phyloP scores from a whole-genome alignment of 2,888 invertebrate species.

The Ernsta delagoae region DNA sequence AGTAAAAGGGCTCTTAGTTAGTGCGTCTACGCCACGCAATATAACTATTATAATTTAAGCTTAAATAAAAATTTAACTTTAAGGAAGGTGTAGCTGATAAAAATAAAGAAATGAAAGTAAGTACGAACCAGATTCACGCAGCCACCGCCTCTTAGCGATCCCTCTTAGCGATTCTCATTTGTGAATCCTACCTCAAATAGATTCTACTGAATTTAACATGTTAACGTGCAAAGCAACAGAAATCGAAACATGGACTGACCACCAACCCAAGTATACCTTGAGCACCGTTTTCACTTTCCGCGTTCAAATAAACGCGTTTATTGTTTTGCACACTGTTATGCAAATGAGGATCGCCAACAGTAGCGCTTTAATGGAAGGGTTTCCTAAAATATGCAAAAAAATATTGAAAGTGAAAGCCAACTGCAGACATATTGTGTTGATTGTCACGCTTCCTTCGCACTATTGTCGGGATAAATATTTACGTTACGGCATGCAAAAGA shows the following conservation, averaged over 20 bases:
- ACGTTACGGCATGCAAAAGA: constrained; percentile 79
- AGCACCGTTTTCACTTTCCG: constrained; percentile 81
- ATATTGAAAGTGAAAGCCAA: constrained; percentile 78
- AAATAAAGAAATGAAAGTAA: background rate
- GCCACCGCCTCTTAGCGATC: background rate
- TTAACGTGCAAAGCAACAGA: constrained; percentile 68
- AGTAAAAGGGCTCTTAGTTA: background rate
- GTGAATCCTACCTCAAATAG: too few species aligned
- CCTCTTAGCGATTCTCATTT: too few species aligned
- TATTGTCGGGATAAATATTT: constrained; percentile 79
- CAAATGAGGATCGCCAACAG: constrained; percentile 74
- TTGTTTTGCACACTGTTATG: constrained; percentile 78
- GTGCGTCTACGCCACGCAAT: background rate
- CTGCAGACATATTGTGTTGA: constrained; percentile 71
- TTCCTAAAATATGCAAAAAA: constrained; percentile 69
- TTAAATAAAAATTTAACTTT: too few species aligned
- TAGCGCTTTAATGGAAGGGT: constrained; percentile 75
- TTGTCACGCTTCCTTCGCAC: constrained; percentile 70
- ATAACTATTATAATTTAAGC: too few species aligned
- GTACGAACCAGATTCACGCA: constrained; percentile 1
- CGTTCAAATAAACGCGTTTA: constrained; percentile 72
- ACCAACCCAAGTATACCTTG: constrained; percentile 57
- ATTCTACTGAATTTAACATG: constrained; percentile 33
- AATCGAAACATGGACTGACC: constrained; percentile 71
- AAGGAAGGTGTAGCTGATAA: too few species aligned